Percentiles rank a stretch among this genome's conserved stretches.
These are phyloP conservation scores for Fistularia tabacaria DNA, from an alignment of 2,797 vertebrate species.

Conservation along the genomic window DNA sequence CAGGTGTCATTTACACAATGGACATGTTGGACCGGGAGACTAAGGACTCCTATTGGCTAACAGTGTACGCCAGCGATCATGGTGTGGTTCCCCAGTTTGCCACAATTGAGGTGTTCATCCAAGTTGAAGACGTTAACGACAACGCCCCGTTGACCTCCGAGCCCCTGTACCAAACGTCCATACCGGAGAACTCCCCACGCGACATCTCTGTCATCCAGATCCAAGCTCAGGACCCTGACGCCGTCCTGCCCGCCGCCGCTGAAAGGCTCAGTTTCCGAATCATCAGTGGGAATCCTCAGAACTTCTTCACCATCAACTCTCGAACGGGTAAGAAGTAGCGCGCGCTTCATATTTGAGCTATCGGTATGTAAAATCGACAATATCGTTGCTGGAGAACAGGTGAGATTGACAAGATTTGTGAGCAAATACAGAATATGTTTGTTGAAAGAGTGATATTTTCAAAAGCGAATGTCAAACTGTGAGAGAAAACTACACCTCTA, in stretches of 20 bases:
- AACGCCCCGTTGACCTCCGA: slow-evolving; percentile 91
- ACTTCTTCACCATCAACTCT: slow-evolving; percentile 90
- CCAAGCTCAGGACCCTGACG: slow-evolving; percentile 90
- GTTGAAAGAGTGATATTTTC: too few species aligned
- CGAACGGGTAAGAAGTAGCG: slow-evolving; percentile 82
- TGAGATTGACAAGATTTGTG: too few species aligned
- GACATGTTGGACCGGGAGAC: slow-evolving; percentile 92
- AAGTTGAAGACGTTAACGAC: slow-evolving; percentile 93
- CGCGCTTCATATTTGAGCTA: not conserved
- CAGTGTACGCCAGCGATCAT: slow-evolving; percentile 89
- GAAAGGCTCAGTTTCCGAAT: slow-evolving; percentile 84
- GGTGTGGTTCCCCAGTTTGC: slow-evolving; percentile 90
- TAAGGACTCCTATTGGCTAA: slow-evolving; percentile 93
- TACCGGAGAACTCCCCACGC: slow-evolving; percentile 90
- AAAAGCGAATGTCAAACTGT: too few species aligned
- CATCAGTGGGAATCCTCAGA: slow-evolving; percentile 94
- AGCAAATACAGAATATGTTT: too few species aligned
- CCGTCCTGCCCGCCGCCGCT: slow-evolving; percentile 64
- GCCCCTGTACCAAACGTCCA: slow-evolving; percentile 83
- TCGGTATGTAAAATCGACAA: too few species aligned
- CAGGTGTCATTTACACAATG: slow-evolving; percentile 91
- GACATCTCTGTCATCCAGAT: slow-evolving; percentile 92
- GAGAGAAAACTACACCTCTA: too few species aligned
- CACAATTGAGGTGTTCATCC: slow-evolving; percentile 87
- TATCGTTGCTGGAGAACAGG: too few species aligned